Conservation (phyloP, 2,888 invertebrate species). For the Lissocephala sabroskyi region DNA sequence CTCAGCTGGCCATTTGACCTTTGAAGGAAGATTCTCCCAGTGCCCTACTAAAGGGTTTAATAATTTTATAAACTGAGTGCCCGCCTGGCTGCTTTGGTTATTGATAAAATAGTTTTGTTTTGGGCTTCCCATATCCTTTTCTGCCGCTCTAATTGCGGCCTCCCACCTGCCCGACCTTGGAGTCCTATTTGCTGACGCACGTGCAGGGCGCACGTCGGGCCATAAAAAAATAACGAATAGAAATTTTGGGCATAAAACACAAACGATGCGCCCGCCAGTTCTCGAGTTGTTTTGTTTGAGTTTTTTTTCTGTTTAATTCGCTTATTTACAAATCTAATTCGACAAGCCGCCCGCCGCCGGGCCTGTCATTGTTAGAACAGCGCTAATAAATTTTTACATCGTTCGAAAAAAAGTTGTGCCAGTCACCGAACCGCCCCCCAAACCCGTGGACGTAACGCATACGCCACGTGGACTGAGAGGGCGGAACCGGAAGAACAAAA, state of each 20-base stretch:
- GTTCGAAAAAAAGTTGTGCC: no score
- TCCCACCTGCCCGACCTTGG: no score
- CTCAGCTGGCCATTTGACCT: no score
- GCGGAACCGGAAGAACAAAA: neutral
- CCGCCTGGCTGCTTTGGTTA: no score
- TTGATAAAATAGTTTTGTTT: no score
- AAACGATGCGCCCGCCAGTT: no score
- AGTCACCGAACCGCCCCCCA: neutral
- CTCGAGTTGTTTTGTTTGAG: no score
- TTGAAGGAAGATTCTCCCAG: no score
- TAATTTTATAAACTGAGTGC: no score
- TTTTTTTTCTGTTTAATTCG: neutral
- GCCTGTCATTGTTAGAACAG: slow-evolving; percentile 18
- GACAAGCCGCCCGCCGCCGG: slow-evolving; percentile 2
- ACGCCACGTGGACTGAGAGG: slow-evolving; percentile 21
- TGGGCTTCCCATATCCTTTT: no score
- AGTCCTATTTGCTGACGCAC: slow-evolving; percentile 36
- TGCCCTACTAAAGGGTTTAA: no score
- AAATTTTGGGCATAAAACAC: slow-evolving; percentile 5
- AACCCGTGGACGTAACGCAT: slow-evolving; percentile 28
- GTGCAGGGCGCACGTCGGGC: slow-evolving; percentile 27
- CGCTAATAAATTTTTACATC: slow-evolving; percentile 31
- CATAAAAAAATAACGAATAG: slow-evolving; percentile 13
- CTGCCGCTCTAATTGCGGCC: no score
- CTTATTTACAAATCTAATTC: slow-evolving; percentile 34